Evolutionary conservation across 2,113 vertebrate genomes (phyloP), one percentile per base, ranked within the genome.

Genomic region (Aegypius monachus): DNA sequence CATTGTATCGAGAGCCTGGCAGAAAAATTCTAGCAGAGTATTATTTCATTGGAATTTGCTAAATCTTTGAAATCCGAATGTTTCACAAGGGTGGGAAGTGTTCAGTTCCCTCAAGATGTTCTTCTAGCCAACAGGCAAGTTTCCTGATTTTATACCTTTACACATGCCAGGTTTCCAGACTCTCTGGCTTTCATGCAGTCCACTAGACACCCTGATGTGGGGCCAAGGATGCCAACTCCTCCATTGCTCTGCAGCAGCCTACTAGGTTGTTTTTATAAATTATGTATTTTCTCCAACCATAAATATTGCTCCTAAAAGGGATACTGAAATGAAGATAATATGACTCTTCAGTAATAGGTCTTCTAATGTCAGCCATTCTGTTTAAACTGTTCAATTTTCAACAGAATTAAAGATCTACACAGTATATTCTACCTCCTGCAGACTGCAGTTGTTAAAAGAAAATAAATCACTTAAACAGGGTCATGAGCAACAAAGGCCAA

Each of bases 401-500:
- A 74, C 91, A 82, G 90, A 97, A 97, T 96, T 96, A 93, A 97
- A 96, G 73, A 73, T 94, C 93, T 95, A 70, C 48, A 74, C 89
- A 83, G 94, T 93, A 40, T 96, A 87, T 81, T 91, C 94, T 91
- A 95, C 97, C 94, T 96, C 95, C 88, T 85, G 91, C 95, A 98
- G 97, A 80, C 94, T 97, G 92, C 81, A 90, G 97, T 98, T 97
- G 97, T 98, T 98, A 98, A 97, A 98, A 96, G 95, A 84, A 96
- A 98, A 98, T 98, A 98, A 99, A 99, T 99, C 98, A 99, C 98
- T 98, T 98, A 98, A 98, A 98, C 98, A 98, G 97, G 98, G 98
- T 98, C 98, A 99, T 96, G 95, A 98, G 98, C 98, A 99, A 99
- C 98, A 99, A 98, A 99, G 99, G 99, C 99, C 98, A 98, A 63